Percentiles rank a stretch among this genome's conserved stretches.
Evolutionary conservation across 2,797 vertebrate genomes (phyloP).

Genomic region (Salarias fasciatus): DNA sequence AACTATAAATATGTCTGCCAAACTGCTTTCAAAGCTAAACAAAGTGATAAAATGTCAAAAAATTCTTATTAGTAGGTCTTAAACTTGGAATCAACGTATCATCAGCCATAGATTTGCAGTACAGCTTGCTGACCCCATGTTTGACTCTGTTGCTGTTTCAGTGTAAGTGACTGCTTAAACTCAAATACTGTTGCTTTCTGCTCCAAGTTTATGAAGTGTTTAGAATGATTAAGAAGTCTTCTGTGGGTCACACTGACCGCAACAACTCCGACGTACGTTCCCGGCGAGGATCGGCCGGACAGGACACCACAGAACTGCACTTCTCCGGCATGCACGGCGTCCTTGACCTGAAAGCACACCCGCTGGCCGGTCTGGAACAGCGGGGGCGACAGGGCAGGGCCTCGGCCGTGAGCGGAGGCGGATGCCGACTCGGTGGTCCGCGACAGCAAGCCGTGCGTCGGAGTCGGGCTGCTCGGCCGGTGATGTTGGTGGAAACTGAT

Average conservation of each 20-base stretch:
- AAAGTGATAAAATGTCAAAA: no score
- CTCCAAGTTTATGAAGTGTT: no score
- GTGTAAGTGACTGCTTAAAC: no score
- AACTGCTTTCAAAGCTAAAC: no score
- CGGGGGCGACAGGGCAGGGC: slow-evolving; percentile 23
- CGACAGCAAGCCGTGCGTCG: slow-evolving; percentile 47
- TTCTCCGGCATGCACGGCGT: slow-evolving; percentile 53
- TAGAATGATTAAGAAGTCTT: no score
- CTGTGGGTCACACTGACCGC: slow-evolving; percentile 69
- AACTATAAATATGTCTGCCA: no score
- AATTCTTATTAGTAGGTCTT: no score
- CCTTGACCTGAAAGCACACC: slow-evolving; percentile 72
- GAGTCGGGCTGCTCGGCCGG: slow-evolving; percentile 28
- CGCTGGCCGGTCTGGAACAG: slow-evolving; percentile 68
- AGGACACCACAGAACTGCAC: slow-evolving; percentile 77
- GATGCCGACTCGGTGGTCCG: slow-evolving; percentile 58
- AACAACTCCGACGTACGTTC: slow-evolving; percentile 72
- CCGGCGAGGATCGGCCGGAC: slow-evolving; percentile 47
- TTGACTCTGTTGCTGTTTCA: no score
- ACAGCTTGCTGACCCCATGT: no score
- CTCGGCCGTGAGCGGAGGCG: slow-evolving; percentile 1
- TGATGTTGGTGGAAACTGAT: slow-evolving; percentile 39
- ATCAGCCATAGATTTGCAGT: no score
- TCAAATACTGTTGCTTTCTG: no score
- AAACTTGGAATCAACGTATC: no score